Evolutionary conservation across 2,888 invertebrate species (phyloP).

Genomic region (Cetonia aurata): DNA sequence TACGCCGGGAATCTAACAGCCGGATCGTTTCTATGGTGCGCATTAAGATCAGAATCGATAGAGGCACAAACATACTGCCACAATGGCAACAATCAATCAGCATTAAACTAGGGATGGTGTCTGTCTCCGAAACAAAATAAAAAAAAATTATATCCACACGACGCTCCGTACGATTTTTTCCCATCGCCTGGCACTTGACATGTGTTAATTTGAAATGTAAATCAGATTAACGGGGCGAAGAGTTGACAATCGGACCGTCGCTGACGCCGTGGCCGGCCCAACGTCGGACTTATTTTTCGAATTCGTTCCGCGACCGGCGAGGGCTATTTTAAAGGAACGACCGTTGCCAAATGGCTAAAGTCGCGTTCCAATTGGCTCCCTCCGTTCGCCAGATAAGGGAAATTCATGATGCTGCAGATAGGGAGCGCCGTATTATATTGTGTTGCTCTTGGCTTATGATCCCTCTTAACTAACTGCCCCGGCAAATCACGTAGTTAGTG

Average conservation of each 20-base stretch:
- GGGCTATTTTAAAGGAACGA: constrained; percentile 3
- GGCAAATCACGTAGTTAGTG: too few relatives aligned
- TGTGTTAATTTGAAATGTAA: constrained; percentile 47
- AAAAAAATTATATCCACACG: constrained; percentile 11
- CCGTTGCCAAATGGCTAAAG: constrained; percentile 12
- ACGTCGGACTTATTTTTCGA: constrained; percentile 10
- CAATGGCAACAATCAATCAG: constrained; percentile 25
- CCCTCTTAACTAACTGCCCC: too few relatives aligned
- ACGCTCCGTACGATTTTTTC: constrained; percentile 17
- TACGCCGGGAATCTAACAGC: constrained; percentile 23
- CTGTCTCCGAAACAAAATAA: constrained; percentile 4
- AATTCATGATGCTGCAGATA: too few relatives aligned
- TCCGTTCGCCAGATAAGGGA: not conserved
- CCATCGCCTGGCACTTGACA: constrained; percentile 41
- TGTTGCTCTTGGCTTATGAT: too few relatives aligned
- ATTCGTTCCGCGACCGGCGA: constrained; percentile 7
- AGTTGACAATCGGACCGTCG: constrained; percentile 40
- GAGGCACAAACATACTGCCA: constrained; percentile 5
- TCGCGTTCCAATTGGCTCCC: not conserved
- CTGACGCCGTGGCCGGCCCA: not conserved
- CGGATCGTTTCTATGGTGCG: constrained; percentile 26
- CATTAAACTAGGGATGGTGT: constrained; percentile 7
- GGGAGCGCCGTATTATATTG: too few relatives aligned
- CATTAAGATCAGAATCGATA: constrained; percentile 37
- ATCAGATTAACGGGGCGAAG: constrained; percentile 43